Evolutionary conservation across 1,140 invertebrate genomes (phyloP).

Genomic region (Drosophila truncata): DNA sequence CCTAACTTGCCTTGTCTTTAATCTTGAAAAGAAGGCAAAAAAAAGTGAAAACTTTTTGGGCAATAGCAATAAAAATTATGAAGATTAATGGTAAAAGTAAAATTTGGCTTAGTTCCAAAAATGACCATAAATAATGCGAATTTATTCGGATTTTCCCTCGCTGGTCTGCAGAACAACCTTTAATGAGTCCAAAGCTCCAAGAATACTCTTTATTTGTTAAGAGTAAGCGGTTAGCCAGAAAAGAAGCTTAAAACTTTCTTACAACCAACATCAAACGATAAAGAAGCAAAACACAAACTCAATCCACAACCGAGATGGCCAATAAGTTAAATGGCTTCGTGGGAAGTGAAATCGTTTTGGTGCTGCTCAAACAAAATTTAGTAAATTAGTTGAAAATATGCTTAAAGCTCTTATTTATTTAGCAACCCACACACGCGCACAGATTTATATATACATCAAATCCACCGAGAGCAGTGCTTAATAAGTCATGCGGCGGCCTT

Average conservation of each 20-base stretch:
- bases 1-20: background rate
- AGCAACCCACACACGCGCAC: constrained; percentile 32
- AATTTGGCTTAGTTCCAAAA: constrained; percentile 32
- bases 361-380: constrained; percentile 38
- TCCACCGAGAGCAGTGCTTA: constrained; percentile 55
- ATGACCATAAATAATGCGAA: constrained; percentile 39
- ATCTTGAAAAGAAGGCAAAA: background rate
- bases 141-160: constrained; percentile 22
- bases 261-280: constrained; percentile 67
- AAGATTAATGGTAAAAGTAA: constrained; percentile 65
- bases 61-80: constrained; percentile 63
- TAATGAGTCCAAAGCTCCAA: constrained; percentile 35
- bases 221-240: constrained; percentile 42
- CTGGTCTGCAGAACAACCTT: constrained; percentile 16
- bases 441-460: constrained; percentile 21
- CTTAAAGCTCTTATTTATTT: constrained; percentile 51
- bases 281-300: background rate
- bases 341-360: constrained; percentile 12
- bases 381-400: constrained; percentile 58
- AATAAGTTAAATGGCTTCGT: constrained; percentile 42
- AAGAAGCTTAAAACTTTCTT: constrained; percentile 67
- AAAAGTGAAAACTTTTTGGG: constrained; percentile 30
- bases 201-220: constrained; percentile 54
- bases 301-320: constrained; percentile 1
- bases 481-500: constrained; percentile 58